Conservation (phyloP, 2,888 invertebrate species). For the Liopterus haemorrhoidalis region DNA sequence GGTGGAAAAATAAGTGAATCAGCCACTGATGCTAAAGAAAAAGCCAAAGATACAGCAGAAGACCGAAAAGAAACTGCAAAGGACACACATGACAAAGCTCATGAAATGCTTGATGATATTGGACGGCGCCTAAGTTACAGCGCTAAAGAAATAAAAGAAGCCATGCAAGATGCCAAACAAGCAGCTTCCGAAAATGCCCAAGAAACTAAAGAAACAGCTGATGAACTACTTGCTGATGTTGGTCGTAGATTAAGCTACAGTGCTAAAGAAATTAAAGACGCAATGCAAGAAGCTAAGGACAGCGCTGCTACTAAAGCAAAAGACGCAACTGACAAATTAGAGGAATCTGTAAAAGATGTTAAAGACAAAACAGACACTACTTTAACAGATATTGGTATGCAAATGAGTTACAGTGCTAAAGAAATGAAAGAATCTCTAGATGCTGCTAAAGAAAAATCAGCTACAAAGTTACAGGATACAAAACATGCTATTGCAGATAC, state of each 20-base stretch:
- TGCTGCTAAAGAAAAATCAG: slow-evolving; percentile 8
- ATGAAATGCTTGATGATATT: slow-evolving; percentile 6
- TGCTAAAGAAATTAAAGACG: slow-evolving; percentile 9
- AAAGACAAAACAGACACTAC: slow-evolving; percentile 2
- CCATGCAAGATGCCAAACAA: slow-evolving; percentile 25
- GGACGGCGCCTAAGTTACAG: slow-evolving; percentile 13
- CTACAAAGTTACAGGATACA: background rate
- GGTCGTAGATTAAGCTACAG: slow-evolving; percentile 1
- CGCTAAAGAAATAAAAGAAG: slow-evolving; percentile 18
- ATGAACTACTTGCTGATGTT: background rate
- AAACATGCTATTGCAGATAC: slow-evolving; percentile 38
- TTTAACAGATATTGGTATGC: slow-evolving; percentile 14
- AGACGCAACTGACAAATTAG: slow-evolving; percentile 25
- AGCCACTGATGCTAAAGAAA: slow-evolving; percentile 26
- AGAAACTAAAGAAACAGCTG: too few relatives aligned
- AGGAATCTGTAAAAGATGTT: slow-evolving; percentile 10
- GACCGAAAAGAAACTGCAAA: slow-evolving; percentile 7
- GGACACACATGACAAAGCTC: slow-evolving; percentile 2
- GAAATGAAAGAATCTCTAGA: slow-evolving; percentile 15
- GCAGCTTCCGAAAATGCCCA: slow-evolving; percentile 26
- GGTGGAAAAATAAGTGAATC: slow-evolving; percentile 27
- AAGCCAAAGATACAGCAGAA: slow-evolving; percentile 7
- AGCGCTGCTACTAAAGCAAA: slow-evolving; percentile 15
- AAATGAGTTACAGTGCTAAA: slow-evolving; percentile 18
- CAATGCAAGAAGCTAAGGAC: slow-evolving; percentile 10